A percentile compares a stretch with the other conserved stretches of the same genome.
Evolutionary conservation across 2,113 vertebrate species (phyloP).

Genomic region (Cinclus cinclus): DNA sequence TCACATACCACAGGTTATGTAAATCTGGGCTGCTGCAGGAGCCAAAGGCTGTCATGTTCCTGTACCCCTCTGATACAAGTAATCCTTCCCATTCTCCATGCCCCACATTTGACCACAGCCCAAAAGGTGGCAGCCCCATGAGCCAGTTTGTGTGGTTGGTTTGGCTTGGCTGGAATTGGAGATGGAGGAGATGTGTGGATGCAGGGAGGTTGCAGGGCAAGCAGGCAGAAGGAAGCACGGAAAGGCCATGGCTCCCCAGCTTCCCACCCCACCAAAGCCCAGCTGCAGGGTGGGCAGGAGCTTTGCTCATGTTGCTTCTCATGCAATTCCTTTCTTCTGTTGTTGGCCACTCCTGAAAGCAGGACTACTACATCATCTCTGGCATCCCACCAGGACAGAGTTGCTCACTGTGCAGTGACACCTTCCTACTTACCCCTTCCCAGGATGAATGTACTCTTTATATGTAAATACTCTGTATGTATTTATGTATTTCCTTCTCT

Average conservation of each 20-base stretch:
- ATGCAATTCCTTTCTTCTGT: not conserved
- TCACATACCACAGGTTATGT: not conserved
- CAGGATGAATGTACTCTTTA: not conserved
- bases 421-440: not conserved
- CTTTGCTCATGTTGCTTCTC: not conserved
- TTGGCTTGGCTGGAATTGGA: not conserved
- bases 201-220: not conserved
- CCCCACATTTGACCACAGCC: not conserved
- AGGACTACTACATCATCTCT: not conserved
- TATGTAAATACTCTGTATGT: not conserved
- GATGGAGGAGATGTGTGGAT: fast-evolving
- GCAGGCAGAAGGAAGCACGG: not conserved
- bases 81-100: not conserved
- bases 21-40: not conserved
- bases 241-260: not conserved
- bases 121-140: not conserved
- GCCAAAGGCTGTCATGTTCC: not conserved
- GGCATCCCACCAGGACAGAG: fast-evolving
- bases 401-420: not conserved
- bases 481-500: not conserved
- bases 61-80: not conserved
- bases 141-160: not conserved
- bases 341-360: not conserved
- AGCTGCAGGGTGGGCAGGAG: not conserved
- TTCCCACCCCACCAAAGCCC: not conserved